Conservation (phyloP, 2,888 invertebrate genomes). For the Drosophila differens region DNA sequence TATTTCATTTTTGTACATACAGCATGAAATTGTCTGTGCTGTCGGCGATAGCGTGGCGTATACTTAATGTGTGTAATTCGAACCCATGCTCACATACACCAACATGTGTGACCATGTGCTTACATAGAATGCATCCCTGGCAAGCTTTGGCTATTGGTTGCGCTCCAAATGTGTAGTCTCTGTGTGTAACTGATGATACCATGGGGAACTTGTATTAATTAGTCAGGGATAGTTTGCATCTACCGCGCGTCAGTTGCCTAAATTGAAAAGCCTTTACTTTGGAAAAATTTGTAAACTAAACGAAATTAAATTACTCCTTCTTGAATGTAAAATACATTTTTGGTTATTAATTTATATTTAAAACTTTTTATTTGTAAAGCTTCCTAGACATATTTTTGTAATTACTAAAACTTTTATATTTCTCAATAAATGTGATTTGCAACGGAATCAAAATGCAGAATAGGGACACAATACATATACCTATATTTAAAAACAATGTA, state of each 20-base stretch:
- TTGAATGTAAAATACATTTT: not conserved
- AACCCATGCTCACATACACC: constrained; percentile 7
- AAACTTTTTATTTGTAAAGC: not conserved
- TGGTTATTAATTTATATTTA: not conserved
- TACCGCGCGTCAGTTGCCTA: constrained; percentile 17
- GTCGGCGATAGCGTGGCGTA: constrained; percentile 56
- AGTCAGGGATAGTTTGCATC: constrained; percentile 53
- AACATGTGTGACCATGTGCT: constrained; percentile 2
- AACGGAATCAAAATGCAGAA: not conserved
- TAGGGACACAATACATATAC: not conserved
- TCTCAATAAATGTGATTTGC: not conserved
- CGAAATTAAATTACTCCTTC: not conserved
- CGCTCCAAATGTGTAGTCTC: constrained; percentile 20
- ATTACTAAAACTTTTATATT: not conserved
- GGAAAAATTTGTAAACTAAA: not conserved
- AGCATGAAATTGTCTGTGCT: constrained; percentile 40
- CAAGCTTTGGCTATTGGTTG: constrained; percentile 21
- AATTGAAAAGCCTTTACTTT: constrained; percentile 54
- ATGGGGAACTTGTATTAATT: constrained; percentile 66
- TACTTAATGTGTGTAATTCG: constrained; percentile 55
- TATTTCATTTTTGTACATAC: constrained; percentile 42
- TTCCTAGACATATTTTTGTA: not conserved
- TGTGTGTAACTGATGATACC: constrained; percentile 35
- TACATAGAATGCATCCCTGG: constrained; percentile 20
- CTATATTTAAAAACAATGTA: not conserved